A percentile compares a stretch with the other conserved stretches of the same genome.
Conservation (phyloP, 1,140 invertebrate species). For the Tigriopus japonicus region DNA sequence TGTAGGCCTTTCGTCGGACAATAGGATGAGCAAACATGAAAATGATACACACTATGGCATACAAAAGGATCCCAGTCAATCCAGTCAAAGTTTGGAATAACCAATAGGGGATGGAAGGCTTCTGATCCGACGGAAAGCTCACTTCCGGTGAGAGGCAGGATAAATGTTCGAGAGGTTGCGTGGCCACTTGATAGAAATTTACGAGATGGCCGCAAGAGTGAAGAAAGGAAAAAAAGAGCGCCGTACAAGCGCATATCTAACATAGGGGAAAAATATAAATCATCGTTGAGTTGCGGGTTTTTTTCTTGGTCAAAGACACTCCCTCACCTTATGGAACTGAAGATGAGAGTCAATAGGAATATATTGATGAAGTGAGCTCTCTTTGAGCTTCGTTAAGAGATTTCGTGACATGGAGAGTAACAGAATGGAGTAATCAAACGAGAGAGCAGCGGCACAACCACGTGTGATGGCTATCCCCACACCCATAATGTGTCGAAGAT, state of each 20-base stretch:
- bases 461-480: constrained; percentile 92
- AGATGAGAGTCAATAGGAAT: constrained; percentile 96
- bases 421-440: constrained; percentile 86
- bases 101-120: constrained; percentile 80
- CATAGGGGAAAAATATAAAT: constrained; percentile 37
- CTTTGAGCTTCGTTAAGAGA: constrained; percentile 83
- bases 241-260: constrained; percentile 95
- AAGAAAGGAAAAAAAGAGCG: constrained; percentile 75
- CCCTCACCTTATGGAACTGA: constrained; percentile 22
- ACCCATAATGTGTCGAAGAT: constrained; percentile 91
- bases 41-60: constrained; percentile 82
- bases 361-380: constrained; percentile 90
- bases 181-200: constrained; percentile 97
- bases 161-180: constrained; percentile 81
- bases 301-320: background rate
- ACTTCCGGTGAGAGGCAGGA: constrained; percentile 86
- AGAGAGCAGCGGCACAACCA: constrained; percentile 83
- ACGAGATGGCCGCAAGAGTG: constrained; percentile 91
- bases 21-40: constrained; percentile 91
- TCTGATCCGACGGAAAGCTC: constrained; percentile 74
- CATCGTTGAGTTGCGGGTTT: background rate
- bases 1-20: constrained; percentile 80
- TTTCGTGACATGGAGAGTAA: constrained; percentile 94
- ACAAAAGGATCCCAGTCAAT: constrained; percentile 79
- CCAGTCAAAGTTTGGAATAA: constrained; percentile 79